These are phyloP conservation scores for Ichneumon xanthorius DNA, from an alignment of 2,888 invertebrate species.

Conservation along the genomic window DNA sequence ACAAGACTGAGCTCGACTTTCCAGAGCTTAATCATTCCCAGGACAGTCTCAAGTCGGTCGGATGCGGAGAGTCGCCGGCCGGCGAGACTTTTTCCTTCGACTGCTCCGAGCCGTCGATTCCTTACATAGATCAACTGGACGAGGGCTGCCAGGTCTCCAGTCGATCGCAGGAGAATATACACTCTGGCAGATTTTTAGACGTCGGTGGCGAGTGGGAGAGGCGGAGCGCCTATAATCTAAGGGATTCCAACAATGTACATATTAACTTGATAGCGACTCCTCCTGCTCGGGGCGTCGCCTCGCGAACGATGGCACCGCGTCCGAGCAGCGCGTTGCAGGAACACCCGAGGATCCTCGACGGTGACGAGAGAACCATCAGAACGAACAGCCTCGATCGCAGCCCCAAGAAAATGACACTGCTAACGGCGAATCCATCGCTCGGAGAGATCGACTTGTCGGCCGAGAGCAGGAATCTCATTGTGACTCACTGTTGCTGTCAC, in stretches of 20 bases:
- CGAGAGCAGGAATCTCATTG: slow-evolving; percentile 39
- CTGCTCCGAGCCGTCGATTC: slow-evolving; percentile 68
- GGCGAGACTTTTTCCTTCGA: slow-evolving; percentile 53
- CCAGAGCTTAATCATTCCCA: slow-evolving; percentile 70
- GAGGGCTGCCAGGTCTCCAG: slow-evolving; percentile 59
- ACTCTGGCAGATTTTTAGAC: slow-evolving; percentile 9
- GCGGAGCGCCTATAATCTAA: slow-evolving; percentile 22
- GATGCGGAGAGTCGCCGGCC: slow-evolving; percentile 10
- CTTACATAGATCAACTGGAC: slow-evolving; percentile 77
- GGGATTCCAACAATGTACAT: slow-evolving; percentile 52
- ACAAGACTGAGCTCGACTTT: slow-evolving; percentile 76
- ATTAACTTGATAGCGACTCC: slow-evolving; percentile 49
- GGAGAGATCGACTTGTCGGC: slow-evolving; percentile 38
- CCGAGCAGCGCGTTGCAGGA: slow-evolving; percentile 44
- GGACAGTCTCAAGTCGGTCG: slow-evolving; percentile 68
- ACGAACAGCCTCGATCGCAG: slow-evolving; percentile 64
- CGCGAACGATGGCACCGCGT: slow-evolving; percentile 30
- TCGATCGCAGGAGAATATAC: slow-evolving; percentile 62
- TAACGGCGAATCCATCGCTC: slow-evolving; percentile 34
- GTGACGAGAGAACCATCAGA: slow-evolving; percentile 43
- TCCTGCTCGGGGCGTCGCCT: not conserved
- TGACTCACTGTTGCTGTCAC: slow-evolving; percentile 63
- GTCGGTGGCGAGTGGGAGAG: slow-evolving; percentile 13
- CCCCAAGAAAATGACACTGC: slow-evolving; percentile 30
- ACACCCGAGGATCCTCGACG: slow-evolving; percentile 8